These are phyloP conservation scores for Halesus radiatus DNA, from an alignment of 1,140 invertebrate species.

Conservation along the genomic window DNA sequence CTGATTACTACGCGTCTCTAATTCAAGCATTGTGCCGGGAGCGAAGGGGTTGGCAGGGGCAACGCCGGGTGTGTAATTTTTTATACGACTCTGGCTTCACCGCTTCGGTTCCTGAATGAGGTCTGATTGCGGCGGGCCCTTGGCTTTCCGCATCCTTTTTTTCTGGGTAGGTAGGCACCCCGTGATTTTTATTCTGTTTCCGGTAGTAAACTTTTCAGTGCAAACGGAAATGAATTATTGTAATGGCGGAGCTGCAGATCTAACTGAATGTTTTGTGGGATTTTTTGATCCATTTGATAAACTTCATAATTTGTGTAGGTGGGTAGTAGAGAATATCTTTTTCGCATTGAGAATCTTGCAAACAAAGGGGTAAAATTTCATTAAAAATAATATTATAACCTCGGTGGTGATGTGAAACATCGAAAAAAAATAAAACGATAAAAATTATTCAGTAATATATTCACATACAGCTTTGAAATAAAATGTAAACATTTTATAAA, in stretches of 20 bases:
- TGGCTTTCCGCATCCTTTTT: background rate
- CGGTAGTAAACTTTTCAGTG: constrained; percentile 1
- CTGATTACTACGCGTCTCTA: constrained; percentile 8
- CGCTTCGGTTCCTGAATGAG: constrained; percentile 10
- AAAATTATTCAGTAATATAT: too few relatives aligned
- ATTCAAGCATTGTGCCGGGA: constrained; percentile 4
- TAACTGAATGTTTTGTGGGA: too few relatives aligned
- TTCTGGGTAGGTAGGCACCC: background rate
- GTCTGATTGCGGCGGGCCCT: constrained; percentile 20
- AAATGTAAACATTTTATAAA: too few relatives aligned
- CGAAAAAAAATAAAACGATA: too few relatives aligned
- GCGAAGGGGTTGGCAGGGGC: background rate
- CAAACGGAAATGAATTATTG: background rate
- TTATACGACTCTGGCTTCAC: background rate
- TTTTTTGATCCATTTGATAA: too few relatives aligned
- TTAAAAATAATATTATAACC: too few relatives aligned
- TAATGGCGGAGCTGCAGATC: background rate
- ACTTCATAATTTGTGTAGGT: too few relatives aligned
- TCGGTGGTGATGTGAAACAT: too few relatives aligned
- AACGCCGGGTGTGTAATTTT: constrained; percentile 8
- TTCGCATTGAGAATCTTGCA: too few relatives aligned
- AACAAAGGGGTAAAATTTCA: too few relatives aligned
- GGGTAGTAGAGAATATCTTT: too few relatives aligned
- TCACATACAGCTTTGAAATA: too few relatives aligned
- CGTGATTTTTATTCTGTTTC: constrained; percentile 15